Conservation (phyloP, 2,888 invertebrate species). For the Athalia cordata region DNA sequence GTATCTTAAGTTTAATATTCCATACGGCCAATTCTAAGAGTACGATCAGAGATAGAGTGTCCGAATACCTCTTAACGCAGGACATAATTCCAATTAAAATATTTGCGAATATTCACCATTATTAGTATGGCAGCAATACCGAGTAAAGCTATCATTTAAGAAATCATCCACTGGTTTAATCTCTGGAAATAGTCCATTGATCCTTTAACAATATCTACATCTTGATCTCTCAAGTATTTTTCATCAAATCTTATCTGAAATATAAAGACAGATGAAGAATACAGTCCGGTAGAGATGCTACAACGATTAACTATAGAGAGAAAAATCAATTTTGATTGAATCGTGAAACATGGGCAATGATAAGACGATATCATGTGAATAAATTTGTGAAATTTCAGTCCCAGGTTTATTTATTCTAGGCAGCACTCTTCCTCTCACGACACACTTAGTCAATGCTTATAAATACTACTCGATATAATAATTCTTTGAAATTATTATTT, state of each 20-base stretch:
- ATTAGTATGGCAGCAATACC: not conserved
- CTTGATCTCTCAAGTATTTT: no score
- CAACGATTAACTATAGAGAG: no score
- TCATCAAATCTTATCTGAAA: no score
- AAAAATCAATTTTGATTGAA: no score
- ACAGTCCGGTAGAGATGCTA: no score
- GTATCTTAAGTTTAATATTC: slow-evolving; percentile 43
- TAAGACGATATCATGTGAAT: not conserved
- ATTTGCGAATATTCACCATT: not conserved
- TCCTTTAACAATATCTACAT: no score
- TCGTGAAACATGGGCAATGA: not conserved
- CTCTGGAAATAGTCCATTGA: no score
- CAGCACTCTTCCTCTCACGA: slow-evolving; percentile 19
- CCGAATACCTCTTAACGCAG: not conserved
- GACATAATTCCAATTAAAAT: slow-evolving; percentile 4
- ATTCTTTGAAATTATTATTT: slow-evolving; percentile 41
- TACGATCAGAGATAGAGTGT: slow-evolving; percentile 27
- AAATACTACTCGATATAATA: slow-evolving; percentile 42
- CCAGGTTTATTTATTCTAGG: slow-evolving; percentile 10
- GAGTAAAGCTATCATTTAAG: not conserved
- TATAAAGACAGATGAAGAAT: no score
- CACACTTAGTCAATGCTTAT: slow-evolving; percentile 35
- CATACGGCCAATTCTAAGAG: slow-evolving; percentile 30
- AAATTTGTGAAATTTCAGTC: not conserved
- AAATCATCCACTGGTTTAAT: not conserved